Conservation (phyloP, 1,140 invertebrate species). For the Pantala flavescens region DNA sequence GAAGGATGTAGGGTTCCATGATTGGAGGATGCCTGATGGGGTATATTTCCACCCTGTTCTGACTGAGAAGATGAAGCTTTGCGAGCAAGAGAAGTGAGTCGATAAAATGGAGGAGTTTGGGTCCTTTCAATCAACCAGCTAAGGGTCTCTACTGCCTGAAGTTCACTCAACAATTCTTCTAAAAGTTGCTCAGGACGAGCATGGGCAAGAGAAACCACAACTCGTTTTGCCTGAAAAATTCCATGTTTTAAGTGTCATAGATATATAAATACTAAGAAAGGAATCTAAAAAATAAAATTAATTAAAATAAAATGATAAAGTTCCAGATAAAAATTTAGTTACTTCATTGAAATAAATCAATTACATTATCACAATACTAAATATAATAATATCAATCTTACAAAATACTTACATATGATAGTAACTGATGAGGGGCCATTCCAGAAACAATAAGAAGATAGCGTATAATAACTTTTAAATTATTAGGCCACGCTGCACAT, state of each 20-base stretch:
- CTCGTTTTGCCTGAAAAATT: constrained; percentile 74
- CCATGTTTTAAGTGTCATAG: background rate
- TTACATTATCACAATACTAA: too few relatives aligned
- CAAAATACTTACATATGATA: constrained; percentile 65
- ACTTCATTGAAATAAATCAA: too few relatives aligned
- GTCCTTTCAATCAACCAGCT: constrained; percentile 91
- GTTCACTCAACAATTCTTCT: constrained; percentile 92
- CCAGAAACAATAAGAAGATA: constrained; percentile 94
- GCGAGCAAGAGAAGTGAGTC: constrained; percentile 70
- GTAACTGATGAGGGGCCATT: constrained; percentile 83
- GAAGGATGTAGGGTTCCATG: background rate
- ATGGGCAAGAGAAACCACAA: constrained; percentile 82
- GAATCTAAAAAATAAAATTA: too few relatives aligned
- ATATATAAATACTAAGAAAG: background rate
- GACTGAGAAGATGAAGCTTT: constrained; percentile 77
- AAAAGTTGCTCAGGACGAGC: constrained; percentile 82
- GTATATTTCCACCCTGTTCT: constrained; percentile 38
- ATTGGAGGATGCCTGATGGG: constrained; percentile 31
- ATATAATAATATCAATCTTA: too few relatives aligned
- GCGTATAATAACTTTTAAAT: constrained; percentile 93
- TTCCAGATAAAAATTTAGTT: too few relatives aligned
- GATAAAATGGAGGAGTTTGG: constrained; percentile 94
- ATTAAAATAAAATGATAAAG: too few relatives aligned
- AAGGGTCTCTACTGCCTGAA: constrained; percentile 91
- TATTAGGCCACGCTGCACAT: constrained; percentile 91